Conservation (phyloP, 2,888 invertebrate species). For the Polietes domitor region DNA sequence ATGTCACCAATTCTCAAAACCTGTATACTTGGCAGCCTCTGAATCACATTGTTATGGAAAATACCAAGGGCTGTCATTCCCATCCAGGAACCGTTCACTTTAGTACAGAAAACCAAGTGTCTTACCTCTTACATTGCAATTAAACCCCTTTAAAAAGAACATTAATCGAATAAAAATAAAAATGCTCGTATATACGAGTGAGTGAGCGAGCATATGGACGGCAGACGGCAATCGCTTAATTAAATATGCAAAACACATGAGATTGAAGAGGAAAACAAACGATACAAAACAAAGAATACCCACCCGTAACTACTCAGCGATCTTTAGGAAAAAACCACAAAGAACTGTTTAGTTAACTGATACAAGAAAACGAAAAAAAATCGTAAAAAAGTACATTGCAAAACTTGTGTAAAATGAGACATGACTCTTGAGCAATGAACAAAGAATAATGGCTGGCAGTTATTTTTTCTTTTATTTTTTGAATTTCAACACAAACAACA, state of each 20-base stretch:
- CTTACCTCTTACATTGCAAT: background rate
- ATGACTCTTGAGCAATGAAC: constrained; percentile 8
- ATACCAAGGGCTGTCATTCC: too few relatives aligned
- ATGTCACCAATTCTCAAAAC: too few relatives aligned
- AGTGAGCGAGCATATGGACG: background rate
- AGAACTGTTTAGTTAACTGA: constrained; percentile 23
- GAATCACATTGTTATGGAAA: too few relatives aligned
- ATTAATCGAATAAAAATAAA: background rate
- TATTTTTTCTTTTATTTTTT: constrained; percentile 2
- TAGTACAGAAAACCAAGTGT: background rate
- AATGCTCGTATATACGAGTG: constrained; percentile 6
- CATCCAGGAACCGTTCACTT: too few relatives aligned
- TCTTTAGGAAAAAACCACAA: background rate
- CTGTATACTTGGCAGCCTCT: too few relatives aligned
- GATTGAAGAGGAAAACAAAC: background rate
- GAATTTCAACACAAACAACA: constrained; percentile 13
- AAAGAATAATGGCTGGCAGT: constrained; percentile 3
- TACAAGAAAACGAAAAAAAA: background rate
- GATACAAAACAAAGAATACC: background rate
- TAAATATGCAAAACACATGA: constrained; percentile 60
- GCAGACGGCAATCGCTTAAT: constrained; percentile 51
- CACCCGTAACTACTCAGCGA: constrained; percentile 14
- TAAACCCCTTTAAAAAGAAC: background rate
- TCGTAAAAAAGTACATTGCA: background rate
- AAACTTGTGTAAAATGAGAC: background rate